Evolutionary conservation across 2,888 invertebrate species (phyloP), one percentile per base, ranked within the genome.

Genomic region (Corbicula japonica): DNA sequence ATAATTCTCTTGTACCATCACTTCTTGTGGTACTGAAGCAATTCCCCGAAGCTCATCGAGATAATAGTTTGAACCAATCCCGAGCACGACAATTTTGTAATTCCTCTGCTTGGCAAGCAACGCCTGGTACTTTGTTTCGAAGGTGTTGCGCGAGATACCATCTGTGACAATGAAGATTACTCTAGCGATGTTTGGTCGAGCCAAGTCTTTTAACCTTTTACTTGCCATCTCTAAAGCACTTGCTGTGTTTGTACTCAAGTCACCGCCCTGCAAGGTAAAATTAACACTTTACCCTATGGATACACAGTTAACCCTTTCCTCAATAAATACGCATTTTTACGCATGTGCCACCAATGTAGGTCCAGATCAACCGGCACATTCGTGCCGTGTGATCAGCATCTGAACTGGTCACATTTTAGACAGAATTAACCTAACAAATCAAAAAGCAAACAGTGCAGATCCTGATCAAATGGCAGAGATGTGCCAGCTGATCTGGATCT

Each of bases 191-290:
- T 2, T 2, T 6, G 1, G 15, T 15, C 30, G 23, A 2, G 32
- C 44, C 23, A 48, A 21, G 2, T 60, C 38, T 26, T 30, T 54
- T 32, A 6, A 66, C 10, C 18, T 28, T 66, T 52, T 30, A 12
- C 23, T 46, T 1, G 54, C 62, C 61, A 62, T 66, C 18, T 50
- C 28, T 6, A 77, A 38, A 26, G 77, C 77, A 72, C 68, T 72
- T 2, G 77, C 77, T 21, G 65, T 77, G 41, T 77, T 73, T 30
- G 77, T 77, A 0, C n/a, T 62, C 10, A 30, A 4, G 10, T 52
- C 72, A 23, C 68, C 72, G 48, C 54, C 44, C 76, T 76, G 35
- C 6, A 41, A 30, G 18, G n/a, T 15, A 52, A 32, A 15, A 34
- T 26, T 12, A n/a, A n/a, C n/a, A n/a, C n/a, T n/a, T n/a, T n/a